Evolutionary conservation across 2,113 vertebrate genomes (phyloP), one percentile per base, ranked within the genome.

Genomic region (Cyprinodon variegatus): DNA sequence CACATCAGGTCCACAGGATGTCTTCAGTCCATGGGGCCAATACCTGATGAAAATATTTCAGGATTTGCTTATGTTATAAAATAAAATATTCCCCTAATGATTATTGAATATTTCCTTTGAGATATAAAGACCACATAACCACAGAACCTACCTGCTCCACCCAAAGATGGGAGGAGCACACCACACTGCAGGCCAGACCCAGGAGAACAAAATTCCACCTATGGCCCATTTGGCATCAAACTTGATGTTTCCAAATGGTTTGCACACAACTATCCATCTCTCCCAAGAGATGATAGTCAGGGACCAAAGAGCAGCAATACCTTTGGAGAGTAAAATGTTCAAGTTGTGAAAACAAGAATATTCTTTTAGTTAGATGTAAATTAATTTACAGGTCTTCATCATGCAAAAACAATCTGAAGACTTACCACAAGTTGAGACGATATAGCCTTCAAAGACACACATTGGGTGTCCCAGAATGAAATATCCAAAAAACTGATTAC

Each of bases 241-340:
- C 85, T 96, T 96, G 78, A 96, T 41, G 48, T 96, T 97, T 72
- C 96, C 96, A 80, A 98, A 97, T 69, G 96, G 96, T 83, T 98
- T 97, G 93, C 96, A 97, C 57, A 97, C 96, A 22, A 97, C 96
- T 62, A 97, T n/a, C 96, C 96, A 98, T 76, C 96, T 94, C 86
- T 97, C 96, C 95, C 95, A 97, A 68, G 96, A 96, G 82, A 97
- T 97, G 72, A 97, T 86, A 67, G 96, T 94, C 84, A 97, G 85
- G 3, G 95, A 97, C 96, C 96, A 97, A 64, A 96, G 94, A 63
- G 48, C 96, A 14, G 95, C 84, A 68, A 96, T 96, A 29, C 96
- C 96, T 96, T 74, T 11, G 66, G 15, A 22, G 69, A 72, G 37
- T 76, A 77, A 17, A n/a, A 50, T 29, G 66, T 50, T 50, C 14